These are phyloP conservation scores for Taphrorychus bicolor DNA, from an alignment of 2,888 invertebrate species.

Conservation along the genomic window DNA sequence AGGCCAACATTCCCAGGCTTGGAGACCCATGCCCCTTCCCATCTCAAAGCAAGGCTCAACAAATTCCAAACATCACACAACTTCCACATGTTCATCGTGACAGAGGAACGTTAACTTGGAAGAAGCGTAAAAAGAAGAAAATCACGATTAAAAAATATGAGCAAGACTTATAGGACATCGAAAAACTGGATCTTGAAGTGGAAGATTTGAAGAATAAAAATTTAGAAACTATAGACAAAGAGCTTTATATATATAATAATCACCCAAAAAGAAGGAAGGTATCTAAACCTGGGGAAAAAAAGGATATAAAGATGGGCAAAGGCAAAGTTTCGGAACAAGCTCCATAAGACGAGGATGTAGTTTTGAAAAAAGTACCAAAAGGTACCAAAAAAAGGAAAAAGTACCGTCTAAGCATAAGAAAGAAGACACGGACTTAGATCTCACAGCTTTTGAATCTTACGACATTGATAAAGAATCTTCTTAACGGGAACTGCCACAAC, in stretches of 20 bases:
- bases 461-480: conserved; percentile 55
- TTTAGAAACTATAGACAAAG: conserved; percentile 57
- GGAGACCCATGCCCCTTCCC: conserved; percentile 59
- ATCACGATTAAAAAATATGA: conserved; percentile 58
- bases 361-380: conserved; percentile 48
- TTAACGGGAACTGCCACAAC: conserved; percentile 51
- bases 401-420: conserved; percentile 14
- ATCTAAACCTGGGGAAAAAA: conserved; percentile 47
- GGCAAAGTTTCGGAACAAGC: conserved; percentile 57
- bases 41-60: conserved; percentile 54
- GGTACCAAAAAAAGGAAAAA: conserved; percentile 44
- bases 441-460: conserved; percentile 46
- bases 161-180: conserved; percentile 55
- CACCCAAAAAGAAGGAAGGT: conserved; percentile 51
- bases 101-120: conserved; percentile 61
- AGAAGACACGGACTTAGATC: conserved; percentile 41
- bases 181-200: conserved; percentile 59
- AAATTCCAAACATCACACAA: conserved; percentile 54
- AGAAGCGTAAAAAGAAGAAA: conserved; percentile 58
- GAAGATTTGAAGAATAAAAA: conserved; percentile 59
- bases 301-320: conserved; percentile 58
- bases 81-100: conserved; percentile 59
- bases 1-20: conserved; percentile 43
- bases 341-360: conserved; percentile 52
- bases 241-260: conserved; percentile 55